Evolutionary conservation across 2,113 vertebrate genomes (phyloP).

Genomic region (Periophthalmodon schlosseri): DNA sequence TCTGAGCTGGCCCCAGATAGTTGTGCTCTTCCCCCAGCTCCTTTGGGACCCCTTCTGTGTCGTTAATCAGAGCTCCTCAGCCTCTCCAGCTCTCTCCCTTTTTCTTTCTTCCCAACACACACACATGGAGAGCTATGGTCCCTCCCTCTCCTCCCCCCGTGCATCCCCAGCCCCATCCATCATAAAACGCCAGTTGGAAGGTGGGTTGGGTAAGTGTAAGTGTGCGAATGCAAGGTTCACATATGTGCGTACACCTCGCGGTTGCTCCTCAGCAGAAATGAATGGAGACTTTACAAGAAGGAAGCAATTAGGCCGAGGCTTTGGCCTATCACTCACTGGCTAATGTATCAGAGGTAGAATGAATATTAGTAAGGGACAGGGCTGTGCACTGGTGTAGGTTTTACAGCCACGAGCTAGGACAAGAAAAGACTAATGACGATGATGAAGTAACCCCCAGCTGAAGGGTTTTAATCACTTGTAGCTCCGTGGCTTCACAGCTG

Average conservation of each 20-base stretch:
- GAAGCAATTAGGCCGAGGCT: constrained; percentile 78
- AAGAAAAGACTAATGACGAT: constrained; percentile 72
- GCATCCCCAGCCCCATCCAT: constrained; percentile 74
- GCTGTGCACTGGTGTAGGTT: constrained; percentile 63
- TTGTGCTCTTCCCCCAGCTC: constrained; percentile 73
- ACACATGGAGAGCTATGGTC: constrained; percentile 42
- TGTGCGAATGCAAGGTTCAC: constrained; percentile 42
- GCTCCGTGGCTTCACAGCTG: constrained; percentile 67
- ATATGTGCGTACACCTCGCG: constrained; percentile 53
- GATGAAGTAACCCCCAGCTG: constrained; percentile 72
- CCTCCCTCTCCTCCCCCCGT: constrained; percentile 47
- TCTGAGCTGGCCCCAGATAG: constrained; percentile 76
- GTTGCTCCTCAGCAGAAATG: constrained; percentile 76
- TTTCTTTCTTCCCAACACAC: constrained; percentile 50
- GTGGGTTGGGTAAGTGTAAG: constrained; percentile 60
- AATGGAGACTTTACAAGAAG: constrained; percentile 80
- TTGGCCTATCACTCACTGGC: constrained; percentile 75
- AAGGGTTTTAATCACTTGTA: constrained; percentile 77
- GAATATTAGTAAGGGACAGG: constrained; percentile 72
- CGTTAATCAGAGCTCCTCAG: constrained; percentile 79
- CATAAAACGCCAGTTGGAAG: constrained; percentile 72
- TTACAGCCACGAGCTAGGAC: constrained; percentile 72
- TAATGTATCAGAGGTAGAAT: constrained; percentile 76
- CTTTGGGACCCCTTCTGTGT: constrained; percentile 76
- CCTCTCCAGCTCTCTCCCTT: constrained; percentile 48